Evolutionary conservation across 2,888 invertebrate species (phyloP).

Genomic region (Troides aeacus): DNA sequence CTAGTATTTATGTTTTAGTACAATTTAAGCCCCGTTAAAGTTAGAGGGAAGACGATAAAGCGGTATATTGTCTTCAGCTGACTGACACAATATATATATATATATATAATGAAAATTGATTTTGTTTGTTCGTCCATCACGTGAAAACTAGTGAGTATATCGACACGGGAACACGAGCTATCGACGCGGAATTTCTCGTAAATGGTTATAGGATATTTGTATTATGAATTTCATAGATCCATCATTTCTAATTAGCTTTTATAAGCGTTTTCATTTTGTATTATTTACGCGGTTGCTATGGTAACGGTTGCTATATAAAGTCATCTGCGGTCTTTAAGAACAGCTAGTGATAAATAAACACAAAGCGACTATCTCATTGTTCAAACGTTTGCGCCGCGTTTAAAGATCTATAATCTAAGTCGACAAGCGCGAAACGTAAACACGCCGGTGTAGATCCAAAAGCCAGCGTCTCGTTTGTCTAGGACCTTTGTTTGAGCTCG

Average conservation of each 20-base stretch:
- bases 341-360: neutral
- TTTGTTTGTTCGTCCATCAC: too few relatives aligned
- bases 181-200: too few relatives aligned
- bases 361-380: slow-evolving; percentile 16
- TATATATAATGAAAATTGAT: too few relatives aligned
- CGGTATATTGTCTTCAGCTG: slow-evolving; percentile 12
- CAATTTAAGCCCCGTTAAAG: neutral
- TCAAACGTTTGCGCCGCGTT: slow-evolving; percentile 21
- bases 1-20: neutral
- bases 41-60: neutral
- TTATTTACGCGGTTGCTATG: too few relatives aligned
- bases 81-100: slow-evolving; percentile 3
- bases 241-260: too few relatives aligned
- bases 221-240: too few relatives aligned
- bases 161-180: too few relatives aligned
- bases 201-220: too few relatives aligned
- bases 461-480: slow-evolving; percentile 21
- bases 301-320: too few relatives aligned
- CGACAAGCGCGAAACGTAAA: slow-evolving; percentile 26
- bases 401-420: slow-evolving; percentile 25
- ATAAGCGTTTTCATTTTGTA: too few relatives aligned
- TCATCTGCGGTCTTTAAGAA: too few relatives aligned
- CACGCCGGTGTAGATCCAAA: slow-evolving; percentile 8
- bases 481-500: slow-evolving; percentile 20
- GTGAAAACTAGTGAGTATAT: too few relatives aligned